A percentile compares a stretch with the other conserved stretches of the same genome.
phyloP scores from a whole-genome alignment of 2,113 vertebrate species.

The Corapipo altera region DNA sequence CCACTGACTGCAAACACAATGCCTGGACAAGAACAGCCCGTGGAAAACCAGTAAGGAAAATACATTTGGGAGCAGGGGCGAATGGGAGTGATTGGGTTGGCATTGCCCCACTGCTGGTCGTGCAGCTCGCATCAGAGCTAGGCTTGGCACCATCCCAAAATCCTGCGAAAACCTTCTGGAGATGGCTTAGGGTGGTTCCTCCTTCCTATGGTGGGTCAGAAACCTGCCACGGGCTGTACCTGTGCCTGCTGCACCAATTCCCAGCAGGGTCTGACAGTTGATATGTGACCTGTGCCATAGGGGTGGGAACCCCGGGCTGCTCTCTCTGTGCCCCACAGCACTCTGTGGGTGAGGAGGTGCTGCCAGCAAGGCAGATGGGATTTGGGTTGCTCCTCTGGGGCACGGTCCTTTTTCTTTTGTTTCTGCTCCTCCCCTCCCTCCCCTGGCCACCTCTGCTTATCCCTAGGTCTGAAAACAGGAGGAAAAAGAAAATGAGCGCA shows the following conservation, averaged over 20 bases:
- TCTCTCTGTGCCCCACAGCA: background rate
- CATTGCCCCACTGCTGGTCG: background rate
- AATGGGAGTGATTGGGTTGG: background rate
- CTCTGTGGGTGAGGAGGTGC: too few relatives aligned
- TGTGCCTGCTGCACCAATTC: fast-evolving
- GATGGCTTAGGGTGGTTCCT: background rate
- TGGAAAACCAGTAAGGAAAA: background rate
- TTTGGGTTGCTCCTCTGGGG: background rate
- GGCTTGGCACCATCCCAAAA: background rate
- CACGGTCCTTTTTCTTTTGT: background rate
- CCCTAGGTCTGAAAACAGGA: background rate
- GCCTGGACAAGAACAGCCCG: fast-evolving
- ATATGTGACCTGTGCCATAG: background rate
- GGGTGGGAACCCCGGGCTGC: background rate
- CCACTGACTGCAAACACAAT: fast-evolving
- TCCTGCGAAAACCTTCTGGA: background rate
- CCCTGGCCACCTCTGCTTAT: background rate
- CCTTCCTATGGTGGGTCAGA: background rate
- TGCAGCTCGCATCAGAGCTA: fast-evolving
- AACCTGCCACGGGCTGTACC: background rate
- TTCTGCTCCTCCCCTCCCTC: background rate
- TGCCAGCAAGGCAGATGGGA: background rate
- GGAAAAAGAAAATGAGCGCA: background rate
- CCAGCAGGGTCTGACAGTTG: background rate
- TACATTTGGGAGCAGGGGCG: background rate